Percentiles rank a stretch among this genome's conserved stretches.
These are phyloP conservation scores for Xyrauchen texanus DNA, from an alignment of 2,113 vertebrate species.

Conservation along the genomic window DNA sequence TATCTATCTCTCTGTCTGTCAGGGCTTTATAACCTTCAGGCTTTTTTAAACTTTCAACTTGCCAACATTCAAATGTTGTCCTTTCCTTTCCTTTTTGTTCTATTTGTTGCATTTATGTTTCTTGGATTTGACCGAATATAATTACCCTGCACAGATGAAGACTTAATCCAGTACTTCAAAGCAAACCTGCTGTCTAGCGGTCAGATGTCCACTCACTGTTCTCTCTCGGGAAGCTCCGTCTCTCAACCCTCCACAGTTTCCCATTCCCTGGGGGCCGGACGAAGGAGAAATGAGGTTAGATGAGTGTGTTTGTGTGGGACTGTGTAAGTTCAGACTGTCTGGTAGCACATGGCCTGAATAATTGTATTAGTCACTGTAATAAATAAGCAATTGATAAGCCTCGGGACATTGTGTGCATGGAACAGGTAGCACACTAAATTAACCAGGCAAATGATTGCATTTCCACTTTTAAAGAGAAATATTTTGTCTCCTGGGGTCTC, in stretches of 20 bases:
- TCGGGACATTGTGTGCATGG: neutral
- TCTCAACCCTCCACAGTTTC: slow-evolving; percentile 77
- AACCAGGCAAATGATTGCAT: slow-evolving; percentile 15
- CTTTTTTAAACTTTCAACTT: too few relatives aligned
- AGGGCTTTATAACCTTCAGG: too few relatives aligned
- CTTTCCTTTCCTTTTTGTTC: too few relatives aligned
- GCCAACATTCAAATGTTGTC: too few relatives aligned
- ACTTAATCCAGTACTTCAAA: slow-evolving; percentile 76
- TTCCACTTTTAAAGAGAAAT: slow-evolving; percentile 31
- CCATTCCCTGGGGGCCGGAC: slow-evolving; percentile 67
- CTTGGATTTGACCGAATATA: slow-evolving; percentile 27
- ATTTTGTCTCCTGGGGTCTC: neutral
- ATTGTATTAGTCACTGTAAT: slow-evolving; percentile 32
- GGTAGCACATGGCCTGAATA: slow-evolving; percentile 33
- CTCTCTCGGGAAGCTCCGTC: slow-evolving; percentile 79
- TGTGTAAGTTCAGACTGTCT: neutral
- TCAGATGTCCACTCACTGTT: slow-evolving; percentile 78
- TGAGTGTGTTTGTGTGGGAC: neutral
- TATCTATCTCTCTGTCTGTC: too few relatives aligned
- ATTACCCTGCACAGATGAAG: slow-evolving; percentile 77
- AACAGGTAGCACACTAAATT: slow-evolving; percentile 23
- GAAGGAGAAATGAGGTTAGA: slow-evolving; percentile 75
- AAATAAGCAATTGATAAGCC: slow-evolving; percentile 39
- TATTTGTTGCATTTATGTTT: too few relatives aligned
- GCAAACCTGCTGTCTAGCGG: slow-evolving; percentile 75